phyloP scores from a whole-genome alignment of 2,888 invertebrate genomes.

The Noctua janthina region DNA sequence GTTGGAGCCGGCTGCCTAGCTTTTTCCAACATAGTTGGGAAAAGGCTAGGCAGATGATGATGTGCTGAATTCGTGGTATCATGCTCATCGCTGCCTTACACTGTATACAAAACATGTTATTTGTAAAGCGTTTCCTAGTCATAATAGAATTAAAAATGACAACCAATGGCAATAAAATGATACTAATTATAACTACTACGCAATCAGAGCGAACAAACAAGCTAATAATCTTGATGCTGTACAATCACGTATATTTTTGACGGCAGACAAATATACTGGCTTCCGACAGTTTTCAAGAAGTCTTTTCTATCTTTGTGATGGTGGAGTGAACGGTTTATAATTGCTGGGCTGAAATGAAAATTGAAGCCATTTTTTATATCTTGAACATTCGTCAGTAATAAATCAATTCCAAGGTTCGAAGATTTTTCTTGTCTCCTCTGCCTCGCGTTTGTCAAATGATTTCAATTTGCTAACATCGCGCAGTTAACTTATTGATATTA shows the following conservation, averaged over 20 bases:
- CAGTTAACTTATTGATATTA: slow-evolving; percentile 38
- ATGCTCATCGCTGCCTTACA: neutral
- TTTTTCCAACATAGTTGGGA: neutral
- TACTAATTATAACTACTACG: slow-evolving; percentile 21
- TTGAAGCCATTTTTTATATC: neutral
- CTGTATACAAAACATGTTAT: neutral
- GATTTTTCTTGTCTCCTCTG: slow-evolving; percentile 11
- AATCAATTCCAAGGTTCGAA: neutral
- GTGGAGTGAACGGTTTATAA: neutral
- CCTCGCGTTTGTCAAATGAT: slow-evolving; percentile 28
- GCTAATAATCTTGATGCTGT: slow-evolving; percentile 24
- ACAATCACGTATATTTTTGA: slow-evolving; percentile 39
- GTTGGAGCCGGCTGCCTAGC: too few species aligned
- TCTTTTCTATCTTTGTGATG: slow-evolving; percentile 1
- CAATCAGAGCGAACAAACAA: slow-evolving; percentile 16
- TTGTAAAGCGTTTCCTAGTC: slow-evolving; percentile 10
- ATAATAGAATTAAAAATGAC: neutral
- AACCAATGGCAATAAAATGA: slow-evolving; percentile 15
- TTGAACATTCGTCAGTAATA: neutral
- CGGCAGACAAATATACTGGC: slow-evolving; percentile 12
- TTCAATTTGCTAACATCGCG: slow-evolving; percentile 23
- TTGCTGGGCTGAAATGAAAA: too few species aligned
- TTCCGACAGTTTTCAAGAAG: slow-evolving; percentile 38
- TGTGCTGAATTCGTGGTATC: neutral
- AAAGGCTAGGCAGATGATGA: neutral